Evolutionary conservation across 2,888 invertebrate species (phyloP), one percentile per base, ranked within the genome.

Genomic region (Sipha maydis): DNA sequence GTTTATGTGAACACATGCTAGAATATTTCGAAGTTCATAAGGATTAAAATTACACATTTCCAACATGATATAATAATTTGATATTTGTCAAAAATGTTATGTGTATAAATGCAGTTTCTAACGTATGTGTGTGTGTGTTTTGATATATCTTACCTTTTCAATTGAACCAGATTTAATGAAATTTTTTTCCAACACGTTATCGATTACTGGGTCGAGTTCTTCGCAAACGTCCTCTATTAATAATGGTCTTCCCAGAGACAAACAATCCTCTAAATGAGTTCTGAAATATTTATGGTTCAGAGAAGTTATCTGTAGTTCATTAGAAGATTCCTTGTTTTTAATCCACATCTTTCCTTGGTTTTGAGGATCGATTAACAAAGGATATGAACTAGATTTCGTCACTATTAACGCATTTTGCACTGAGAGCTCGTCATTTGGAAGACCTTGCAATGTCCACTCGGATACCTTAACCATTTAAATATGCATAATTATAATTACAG

Each of bases 341-440:
- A 99, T 98, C 99, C 99, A 99, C 93, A 97, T 95, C 92, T 98
- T 99, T 25, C 98, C 99, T 93, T 99, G 99, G 91, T 96, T 98
- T 92, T 99, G 99, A 0, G 99, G 99, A 93, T 99, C 99, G 14
- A 99, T 96, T 41, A 99, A 92, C 56, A 99, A 93, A 0, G 99
- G 98, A 93, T 97, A 99, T 2, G 98, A 97, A 90, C 97, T 95
- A 0, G 98, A 98, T 92, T 98, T 98, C 0, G 98, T 99, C 1
- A 98, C 98, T 90, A 99, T 98, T 1, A 99, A 93, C 41, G 98
- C 99, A 93, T 99, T 99, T 93, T 99, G 98, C 34, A 98, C 97
- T 0, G 98, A 98, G 19, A 99, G 92, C 90, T 98, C 99, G 92
- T 99, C 99, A 91, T 98, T 98, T 3, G 99, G 99, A 56, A 99